Evolutionary conservation across 64 coral and sea anemone genomes (phyloP), one percentile per base, ranked within the genome.

Genomic region (Astreopora myriophthalma): DNA sequence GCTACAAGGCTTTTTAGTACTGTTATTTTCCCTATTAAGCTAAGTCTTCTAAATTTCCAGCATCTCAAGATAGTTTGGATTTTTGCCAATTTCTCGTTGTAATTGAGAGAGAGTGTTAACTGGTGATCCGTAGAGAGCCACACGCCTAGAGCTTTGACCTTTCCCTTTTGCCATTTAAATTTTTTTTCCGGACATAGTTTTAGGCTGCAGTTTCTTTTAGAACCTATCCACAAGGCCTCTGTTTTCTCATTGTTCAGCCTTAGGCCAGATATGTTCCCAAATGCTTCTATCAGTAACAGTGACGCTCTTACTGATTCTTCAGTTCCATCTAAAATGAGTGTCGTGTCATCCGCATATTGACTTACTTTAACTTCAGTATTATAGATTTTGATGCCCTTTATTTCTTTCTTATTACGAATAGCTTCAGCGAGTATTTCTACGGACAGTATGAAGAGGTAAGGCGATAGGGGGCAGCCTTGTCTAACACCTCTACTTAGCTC

Each of bases 371-470:
- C 37, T 79, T 79, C 75, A 38, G 75, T 79, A 36, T 40, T 36
- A 34, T 79, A 16, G 27, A 71, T 34, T 34, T 71, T 25, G 12
- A 71, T 71, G 25, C 6, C 69, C 69, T 12, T 71, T 19, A 71
- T 79, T 79, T 40, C 42, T 79, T 8, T 79, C 3, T 79, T 40
- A 20, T 79, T 79, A 38, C 75, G 33, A 19, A 79, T 79, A 20
- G 75, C 75, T 40, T 79, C 75, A 40, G 75, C 75, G 16, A 79
- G 42, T 38, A 79, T 79, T 79, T 79, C 75, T 79, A 40, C 75
- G 34, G 31, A 79, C 10, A 79, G 31, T 32, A 79, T 79, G 44
- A 79, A 79, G 33, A 79, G 33, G 34, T 79, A 79, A 38, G 75
- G 75, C 2, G 34, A 79, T 39, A 79, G 17, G 33, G 75, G 75